Conservation (phyloP, 2,797 vertebrate genomes). For the Macrochelys suwanniensis region DNA sequence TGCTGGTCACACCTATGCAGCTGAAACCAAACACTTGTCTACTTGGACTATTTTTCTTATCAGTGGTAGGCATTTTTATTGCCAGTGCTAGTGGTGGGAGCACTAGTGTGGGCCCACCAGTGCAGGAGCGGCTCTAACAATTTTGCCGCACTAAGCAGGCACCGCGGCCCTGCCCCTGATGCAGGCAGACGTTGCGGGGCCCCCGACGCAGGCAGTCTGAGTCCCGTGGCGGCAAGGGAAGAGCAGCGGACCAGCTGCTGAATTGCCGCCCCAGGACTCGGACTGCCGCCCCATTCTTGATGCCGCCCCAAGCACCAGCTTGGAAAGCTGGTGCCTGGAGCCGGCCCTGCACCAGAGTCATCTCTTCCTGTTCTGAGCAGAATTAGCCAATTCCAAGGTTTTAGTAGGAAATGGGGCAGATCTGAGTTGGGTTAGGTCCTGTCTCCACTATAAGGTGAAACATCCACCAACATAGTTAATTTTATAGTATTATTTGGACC, state of each 20-base stretch:
- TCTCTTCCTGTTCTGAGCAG: not conserved
- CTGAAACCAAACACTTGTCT: not conserved
- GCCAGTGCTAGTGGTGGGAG: not conserved
- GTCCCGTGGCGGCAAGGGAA: too few species aligned
- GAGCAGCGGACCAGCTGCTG: too few species aligned
- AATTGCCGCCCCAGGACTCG: too few species aligned
- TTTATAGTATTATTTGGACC: not conserved
- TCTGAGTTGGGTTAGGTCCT: slow-evolving; percentile 38
- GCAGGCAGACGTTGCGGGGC: too few species aligned
- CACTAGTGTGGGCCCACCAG: not conserved
- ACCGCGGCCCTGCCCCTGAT: too few species aligned
- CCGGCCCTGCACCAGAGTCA: not conserved
- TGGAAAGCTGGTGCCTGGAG: too few species aligned
- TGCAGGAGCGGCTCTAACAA: not conserved
- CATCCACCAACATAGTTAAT: not conserved
- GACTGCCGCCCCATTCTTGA: too few species aligned
- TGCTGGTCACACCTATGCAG: not conserved
- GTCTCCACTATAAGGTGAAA: slow-evolving; percentile 14
- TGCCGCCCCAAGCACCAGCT: too few species aligned
- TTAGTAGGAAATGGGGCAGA: slow-evolving; percentile 50
- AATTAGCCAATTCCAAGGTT: slow-evolving; percentile 5
- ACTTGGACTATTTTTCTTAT: not conserved
- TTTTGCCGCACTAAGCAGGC: too few species aligned
- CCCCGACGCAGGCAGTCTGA: too few species aligned
- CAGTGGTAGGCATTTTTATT: not conserved